Base-by-base conservation (phyloP, 2,888 invertebrate genomes). In the Parnassius glacialis region DNA sequence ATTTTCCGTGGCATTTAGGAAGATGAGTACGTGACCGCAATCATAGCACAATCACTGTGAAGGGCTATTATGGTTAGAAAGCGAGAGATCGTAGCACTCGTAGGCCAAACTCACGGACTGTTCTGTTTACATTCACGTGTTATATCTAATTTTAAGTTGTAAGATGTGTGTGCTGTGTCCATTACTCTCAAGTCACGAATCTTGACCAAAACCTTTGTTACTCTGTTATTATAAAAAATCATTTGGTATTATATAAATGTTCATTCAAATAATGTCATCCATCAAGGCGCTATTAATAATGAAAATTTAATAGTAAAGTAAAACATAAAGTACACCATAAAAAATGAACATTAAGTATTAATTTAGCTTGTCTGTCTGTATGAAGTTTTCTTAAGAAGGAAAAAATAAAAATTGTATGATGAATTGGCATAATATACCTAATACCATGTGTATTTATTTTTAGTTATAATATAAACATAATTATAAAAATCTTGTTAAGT, bases 41-140 rank as follows among this genome's bases (percentile, higher is more conserved):
- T 88, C 87, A 88, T 85, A 85, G 80, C 78, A 85, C 84, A 85
- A 87, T 87, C 84, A 87, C 73, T 80, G 84, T 84, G 85, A 88
- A 89, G 88, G 85, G 84, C 79, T 78, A 64, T 70, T 78, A 64
- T 70, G 70, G 81, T 77, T 76, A 75, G 76, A 69, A 72, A 76
- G 73, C 67, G 72, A 64, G 70, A 73, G 74, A 78, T 73, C 70
- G 74, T 68, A 68, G 69, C 68, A 74, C 76, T 74, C 74, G 69
- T 65, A 72, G 70, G 66, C 71, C 71, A 71, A 67, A 50, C 45
- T 44, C 72, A 71, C 34, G 34, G 34, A 34, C 34, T 34, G 70
- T 74, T 75, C 76, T 85, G 81, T 87, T 87, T 87, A 87, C 85
- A 83, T 86, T 86, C 83, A 85, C 80, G 75, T 77, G 80, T 85